Conservation (phyloP, 2,888 invertebrate species). For the Patella pellucida region DNA sequence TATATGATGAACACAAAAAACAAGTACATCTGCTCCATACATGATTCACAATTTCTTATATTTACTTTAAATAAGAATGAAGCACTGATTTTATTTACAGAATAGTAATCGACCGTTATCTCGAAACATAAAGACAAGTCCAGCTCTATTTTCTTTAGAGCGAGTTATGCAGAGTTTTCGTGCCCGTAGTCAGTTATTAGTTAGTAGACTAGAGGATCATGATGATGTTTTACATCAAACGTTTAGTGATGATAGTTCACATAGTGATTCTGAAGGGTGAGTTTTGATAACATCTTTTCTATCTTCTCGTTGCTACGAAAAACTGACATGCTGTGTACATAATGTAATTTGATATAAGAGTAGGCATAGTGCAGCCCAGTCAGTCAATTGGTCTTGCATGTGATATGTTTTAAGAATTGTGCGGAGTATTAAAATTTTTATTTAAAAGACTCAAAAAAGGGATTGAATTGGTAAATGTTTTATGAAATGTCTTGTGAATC, state of each 20-base stretch:
- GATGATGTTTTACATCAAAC: conserved; percentile 68
- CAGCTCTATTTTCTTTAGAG: conserved; percentile 69
- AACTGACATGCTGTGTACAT: no score
- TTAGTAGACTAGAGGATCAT: conserved; percentile 66
- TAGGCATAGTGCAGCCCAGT: neutral
- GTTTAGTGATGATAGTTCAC: conserved; percentile 54
- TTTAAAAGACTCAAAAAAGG: no score
- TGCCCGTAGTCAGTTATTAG: conserved; percentile 68
- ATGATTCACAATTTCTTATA: no score
- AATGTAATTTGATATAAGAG: neutral
- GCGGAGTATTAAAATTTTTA: no score
- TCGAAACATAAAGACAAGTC: conserved; percentile 69
- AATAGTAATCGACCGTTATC: conserved; percentile 50
- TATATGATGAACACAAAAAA: no score
- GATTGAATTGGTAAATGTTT: neutral
- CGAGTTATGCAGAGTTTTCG: conserved; percentile 71
- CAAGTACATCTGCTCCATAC: no score
- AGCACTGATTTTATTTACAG: neutral
- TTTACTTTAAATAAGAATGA: no score
- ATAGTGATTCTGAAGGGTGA: conserved; percentile 36
- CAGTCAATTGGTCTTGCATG: neutral
- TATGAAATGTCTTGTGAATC: neutral
- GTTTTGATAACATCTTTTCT: neutral
- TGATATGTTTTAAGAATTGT: no score
- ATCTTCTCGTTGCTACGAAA: no score